Conservation (phyloP, 2,888 invertebrate species). For the Arrhopalites spinosus region DNA sequence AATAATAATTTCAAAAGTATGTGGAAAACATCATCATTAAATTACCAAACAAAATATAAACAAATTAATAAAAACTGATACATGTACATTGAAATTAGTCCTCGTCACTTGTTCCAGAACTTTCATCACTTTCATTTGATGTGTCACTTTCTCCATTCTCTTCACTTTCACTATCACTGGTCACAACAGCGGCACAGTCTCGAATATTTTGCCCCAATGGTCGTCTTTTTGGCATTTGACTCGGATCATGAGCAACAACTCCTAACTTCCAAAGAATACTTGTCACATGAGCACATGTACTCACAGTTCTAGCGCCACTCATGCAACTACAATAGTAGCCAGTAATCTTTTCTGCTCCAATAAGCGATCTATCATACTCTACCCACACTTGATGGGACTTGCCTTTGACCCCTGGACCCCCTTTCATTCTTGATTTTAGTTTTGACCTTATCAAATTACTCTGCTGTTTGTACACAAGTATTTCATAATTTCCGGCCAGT, state of each 20-base stretch:
- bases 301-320: background rate
- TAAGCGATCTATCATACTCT: background rate
- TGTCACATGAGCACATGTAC: background rate
- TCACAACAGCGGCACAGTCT: background rate
- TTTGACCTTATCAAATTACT: background rate
- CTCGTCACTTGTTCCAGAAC: too few species aligned
- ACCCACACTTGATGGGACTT: background rate
- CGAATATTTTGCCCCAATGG: background rate
- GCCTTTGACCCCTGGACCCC: background rate
- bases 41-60: too few species aligned
- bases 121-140: too few species aligned
- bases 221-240: background rate
- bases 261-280: background rate
- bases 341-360: background rate
- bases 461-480: background rate
- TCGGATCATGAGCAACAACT: background rate
- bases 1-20: too few species aligned
- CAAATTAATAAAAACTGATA: too few species aligned
- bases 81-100: too few species aligned
- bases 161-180: too few species aligned
- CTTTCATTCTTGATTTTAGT: conserved; percentile 1
- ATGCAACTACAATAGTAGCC: background rate
- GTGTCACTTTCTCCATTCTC: too few species aligned
- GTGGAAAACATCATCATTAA: too few species aligned
- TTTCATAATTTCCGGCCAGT: background rate